Evolutionary conservation across 2,113 vertebrate species (phyloP).

Genomic region (Pycnonotus jocosus): DNA sequence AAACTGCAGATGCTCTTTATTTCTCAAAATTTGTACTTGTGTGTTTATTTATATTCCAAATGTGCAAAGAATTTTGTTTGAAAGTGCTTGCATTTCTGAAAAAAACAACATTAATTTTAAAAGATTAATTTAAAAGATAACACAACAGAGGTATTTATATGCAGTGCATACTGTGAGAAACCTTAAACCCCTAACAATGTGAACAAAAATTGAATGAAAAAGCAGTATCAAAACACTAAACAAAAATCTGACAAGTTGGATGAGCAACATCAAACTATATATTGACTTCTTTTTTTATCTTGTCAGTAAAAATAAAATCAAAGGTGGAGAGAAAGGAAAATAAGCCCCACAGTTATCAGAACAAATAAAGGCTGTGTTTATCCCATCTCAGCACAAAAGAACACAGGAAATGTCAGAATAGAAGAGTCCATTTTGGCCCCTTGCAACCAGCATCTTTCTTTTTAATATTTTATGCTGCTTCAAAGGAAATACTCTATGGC

Average conservation of each 20-base stretch:
- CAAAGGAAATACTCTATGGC: background rate
- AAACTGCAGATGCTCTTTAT: background rate
- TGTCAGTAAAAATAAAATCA: conserved; percentile 22
- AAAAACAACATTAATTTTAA: background rate
- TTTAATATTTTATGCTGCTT: background rate
- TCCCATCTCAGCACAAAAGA: background rate
- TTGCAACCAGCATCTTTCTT: background rate
- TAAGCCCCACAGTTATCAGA: background rate
- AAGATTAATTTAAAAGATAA: background rate
- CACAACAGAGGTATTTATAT: background rate
- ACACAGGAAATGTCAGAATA: background rate
- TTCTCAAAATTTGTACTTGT: background rate
- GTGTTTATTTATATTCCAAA: background rate
- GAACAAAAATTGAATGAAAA: background rate
- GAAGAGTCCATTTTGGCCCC: background rate
- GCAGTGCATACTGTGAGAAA: background rate
- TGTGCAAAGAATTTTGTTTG: background rate
- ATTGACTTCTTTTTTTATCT: background rate
- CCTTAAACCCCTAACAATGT: background rate
- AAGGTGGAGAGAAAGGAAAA: background rate
- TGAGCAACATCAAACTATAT: background rate
- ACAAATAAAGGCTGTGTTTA: background rate
- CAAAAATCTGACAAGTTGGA: background rate
- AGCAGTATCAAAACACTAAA: background rate
- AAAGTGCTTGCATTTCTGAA: background rate